Base-by-base conservation (phyloP, 2,797 vertebrate genomes). In the Rachycentron canadum region DNA sequence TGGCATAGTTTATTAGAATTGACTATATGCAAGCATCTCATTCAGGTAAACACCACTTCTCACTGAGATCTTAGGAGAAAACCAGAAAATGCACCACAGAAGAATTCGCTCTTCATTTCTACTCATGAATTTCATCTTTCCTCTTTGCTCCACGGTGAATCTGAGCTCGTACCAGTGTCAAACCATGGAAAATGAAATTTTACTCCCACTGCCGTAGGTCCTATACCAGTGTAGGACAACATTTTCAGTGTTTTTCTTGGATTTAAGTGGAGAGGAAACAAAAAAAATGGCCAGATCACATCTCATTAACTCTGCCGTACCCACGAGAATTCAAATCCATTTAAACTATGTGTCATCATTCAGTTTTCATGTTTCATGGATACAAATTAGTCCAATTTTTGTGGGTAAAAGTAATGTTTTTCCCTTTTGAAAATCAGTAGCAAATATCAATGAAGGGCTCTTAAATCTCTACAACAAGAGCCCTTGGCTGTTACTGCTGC, bases 201-300 rank as follows among this genome's bases (percentile, higher is more conserved):
- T 73, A 81, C 80, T 85, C 79, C 56, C 65, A 73, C 64, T 50
- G 84, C 83, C 68, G 73, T n/a, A 58, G 85, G 79, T 83, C 79
- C 53, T 78, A 38, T 56, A 17, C 21, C 40, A 63, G 45, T 50
- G 47, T 59, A 76, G 70, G 82, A 73, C 59, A 68, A 66, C 17
- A 25, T 60, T 79, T 66, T 58, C 60, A 85, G 52, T 53, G 73
- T 84, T 83, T 82, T 64, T 61, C 69, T 77, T 79, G 55, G 76
- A 87, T 86, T 73, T 43, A 73, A 79, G 58, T 68, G 55, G 52
- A 60, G 23, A 68, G 43, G 64, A 64, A 64, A 69, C 34, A 76
- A 26, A 19, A 73, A 32, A 76, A 76, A 55, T 68, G 70, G 34
- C 43, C 30, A 47, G 55, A 69, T 36, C 17, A 1, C 5, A 68